Conservation (phyloP, 2,113 vertebrate genomes). For the Chlorocebus sabaeus region DNA sequence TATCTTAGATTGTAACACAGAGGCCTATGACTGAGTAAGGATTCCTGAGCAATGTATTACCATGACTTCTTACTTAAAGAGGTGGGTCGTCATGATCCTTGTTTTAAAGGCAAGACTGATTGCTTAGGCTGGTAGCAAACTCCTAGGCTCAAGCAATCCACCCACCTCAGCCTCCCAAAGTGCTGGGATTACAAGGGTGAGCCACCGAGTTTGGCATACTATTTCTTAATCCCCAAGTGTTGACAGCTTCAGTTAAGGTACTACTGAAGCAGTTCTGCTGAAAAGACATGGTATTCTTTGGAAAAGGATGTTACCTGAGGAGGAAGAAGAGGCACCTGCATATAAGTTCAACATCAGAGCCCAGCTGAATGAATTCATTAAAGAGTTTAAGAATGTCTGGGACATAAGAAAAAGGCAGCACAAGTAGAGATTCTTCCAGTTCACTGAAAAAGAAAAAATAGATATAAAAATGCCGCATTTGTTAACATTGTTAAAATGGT, state of each 20-base stretch:
- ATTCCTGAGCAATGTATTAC: background rate
- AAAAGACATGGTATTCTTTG: fast-evolving
- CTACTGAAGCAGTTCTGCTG: fast-evolving
- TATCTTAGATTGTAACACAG: background rate
- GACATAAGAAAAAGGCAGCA: constrained; percentile 94
- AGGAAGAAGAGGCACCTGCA: constrained; percentile 97
- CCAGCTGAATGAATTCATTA: constrained; percentile 87
- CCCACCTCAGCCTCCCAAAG: too few relatives aligned
- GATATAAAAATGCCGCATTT: background rate
- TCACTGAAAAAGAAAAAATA: constrained; percentile 84
- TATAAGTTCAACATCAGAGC: constrained; percentile 91
- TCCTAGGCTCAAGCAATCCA: too few relatives aligned
- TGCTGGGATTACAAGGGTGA: too few relatives aligned
- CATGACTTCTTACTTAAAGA: background rate
- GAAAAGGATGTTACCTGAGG: constrained; percentile 86
- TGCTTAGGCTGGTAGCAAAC: too few relatives aligned
- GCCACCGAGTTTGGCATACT: too few relatives aligned
- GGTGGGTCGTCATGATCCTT: background rate
- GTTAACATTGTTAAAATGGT: background rate
- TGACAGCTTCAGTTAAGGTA: background rate
- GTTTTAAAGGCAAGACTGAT: background rate
- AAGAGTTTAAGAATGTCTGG: constrained; percentile 92
- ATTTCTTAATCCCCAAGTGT: background rate
- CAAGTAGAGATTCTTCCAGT: constrained; percentile 95
- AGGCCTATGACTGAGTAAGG: fast-evolving